A percentile compares a stretch with the other conserved stretches of the same genome.
Evolutionary conservation across 2,888 invertebrate species (phyloP).

Genomic region (Hyposoter didymator): DNA sequence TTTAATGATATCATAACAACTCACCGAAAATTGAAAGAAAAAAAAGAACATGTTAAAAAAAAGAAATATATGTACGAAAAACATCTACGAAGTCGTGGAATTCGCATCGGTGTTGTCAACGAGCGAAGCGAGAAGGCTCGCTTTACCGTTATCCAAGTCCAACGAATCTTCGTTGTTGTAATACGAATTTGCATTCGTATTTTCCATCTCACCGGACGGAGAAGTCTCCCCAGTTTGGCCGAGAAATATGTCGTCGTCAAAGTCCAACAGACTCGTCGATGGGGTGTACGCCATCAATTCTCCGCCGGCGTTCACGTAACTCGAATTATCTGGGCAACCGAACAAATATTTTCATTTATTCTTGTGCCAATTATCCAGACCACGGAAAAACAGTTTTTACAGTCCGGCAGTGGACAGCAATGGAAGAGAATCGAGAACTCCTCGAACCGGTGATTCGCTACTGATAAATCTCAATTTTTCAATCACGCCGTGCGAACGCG

Average conservation of each 20-base stretch:
- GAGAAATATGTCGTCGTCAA: conserved; percentile 80
- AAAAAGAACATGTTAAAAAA: conserved; percentile 25
- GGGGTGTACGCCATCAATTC: conserved; percentile 82
- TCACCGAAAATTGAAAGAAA: conserved; percentile 25
- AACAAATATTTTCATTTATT: conserved; percentile 27
- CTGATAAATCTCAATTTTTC: neutral
- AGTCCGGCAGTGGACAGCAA: neutral
- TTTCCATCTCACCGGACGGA: conserved; percentile 70
- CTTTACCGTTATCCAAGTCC: conserved; percentile 76
- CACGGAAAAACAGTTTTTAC: conserved; percentile 13
- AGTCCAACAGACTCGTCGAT: conserved; percentile 77
- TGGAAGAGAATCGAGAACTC: neutral
- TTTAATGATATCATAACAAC: conserved; percentile 38
- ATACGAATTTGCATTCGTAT: conserved; percentile 65
- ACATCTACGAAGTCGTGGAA: conserved; percentile 70
- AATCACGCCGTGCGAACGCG: neutral
- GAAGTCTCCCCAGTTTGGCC: conserved; percentile 66
- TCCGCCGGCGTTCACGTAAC: conserved; percentile 71
- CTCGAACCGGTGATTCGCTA: neutral
- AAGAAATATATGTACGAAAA: conserved; percentile 51
- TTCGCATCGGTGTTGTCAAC: conserved; percentile 71
- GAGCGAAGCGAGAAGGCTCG: conserved; percentile 76
- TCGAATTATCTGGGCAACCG: conserved; percentile 42
- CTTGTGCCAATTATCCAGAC: neutral
- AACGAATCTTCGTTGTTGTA: conserved; percentile 72